Evolutionary conservation across 2,888 invertebrate genomes (phyloP).

Genomic region (Heliothis peltigera): DNA sequence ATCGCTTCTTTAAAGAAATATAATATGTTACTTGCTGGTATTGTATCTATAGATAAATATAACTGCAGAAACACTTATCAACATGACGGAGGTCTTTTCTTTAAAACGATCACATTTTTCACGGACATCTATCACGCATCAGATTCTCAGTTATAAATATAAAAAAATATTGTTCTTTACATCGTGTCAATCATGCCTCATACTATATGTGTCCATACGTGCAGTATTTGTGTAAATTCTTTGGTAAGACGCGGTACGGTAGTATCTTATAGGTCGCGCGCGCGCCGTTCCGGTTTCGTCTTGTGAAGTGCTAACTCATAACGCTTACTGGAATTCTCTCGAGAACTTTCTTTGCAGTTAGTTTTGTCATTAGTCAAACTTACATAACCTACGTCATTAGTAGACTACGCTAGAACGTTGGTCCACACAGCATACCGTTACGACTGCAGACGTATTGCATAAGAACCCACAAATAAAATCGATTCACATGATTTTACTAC

Average conservation of each 20-base stretch:
- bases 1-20: no score
- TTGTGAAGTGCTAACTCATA: conserved; percentile 14
- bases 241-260: conserved; percentile 2
- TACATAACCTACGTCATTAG: conserved; percentile 39
- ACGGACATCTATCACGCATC: background rate
- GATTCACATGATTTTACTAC: background rate
- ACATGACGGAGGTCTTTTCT: no score
- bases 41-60: no score
- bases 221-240: conserved; percentile 44
- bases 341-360: conserved; percentile 44
- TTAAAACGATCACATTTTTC: background rate
- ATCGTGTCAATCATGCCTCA: conserved; percentile 13
- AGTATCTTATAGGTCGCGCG: conserved; percentile 4
- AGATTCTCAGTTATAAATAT: conserved; percentile 4
- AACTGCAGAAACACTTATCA: no score
- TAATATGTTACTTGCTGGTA: no score
- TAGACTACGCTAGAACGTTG: conserved; percentile 6
- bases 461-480: conserved; percentile 12
- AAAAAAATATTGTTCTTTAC: conserved; percentile 4
- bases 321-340: conserved; percentile 10
- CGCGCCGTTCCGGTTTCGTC: conserved; percentile 27
- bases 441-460: conserved; percentile 17
- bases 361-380: conserved; percentile 39
- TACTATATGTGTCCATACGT: conserved; percentile 8
- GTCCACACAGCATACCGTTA: conserved; percentile 32